Evolutionary conservation across 1,140 invertebrate species (phyloP), one percentile per base, ranked within the genome.

Genomic region (Eupristina koningsbergeri): DNA sequence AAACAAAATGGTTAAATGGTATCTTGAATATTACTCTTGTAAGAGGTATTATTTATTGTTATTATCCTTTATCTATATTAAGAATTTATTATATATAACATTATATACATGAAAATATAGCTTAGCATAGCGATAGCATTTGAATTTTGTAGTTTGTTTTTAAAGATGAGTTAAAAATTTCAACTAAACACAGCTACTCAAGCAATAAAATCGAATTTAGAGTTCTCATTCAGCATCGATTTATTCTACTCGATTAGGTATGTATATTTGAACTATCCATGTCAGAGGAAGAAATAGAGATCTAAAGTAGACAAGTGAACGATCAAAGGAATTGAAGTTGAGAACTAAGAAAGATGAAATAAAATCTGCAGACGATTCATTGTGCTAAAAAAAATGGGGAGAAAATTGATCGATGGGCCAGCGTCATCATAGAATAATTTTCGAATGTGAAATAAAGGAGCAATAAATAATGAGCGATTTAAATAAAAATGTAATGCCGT

Each of bases 221-320:
- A 22, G 13, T 36, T 31, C 5, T 11, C 36, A 15, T 11, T 67
- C 15, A 13, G 36, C 15, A 17, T 7, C n/a, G n/a, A n/a, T 36
- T 67, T 36, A 34, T 19, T 5, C 22, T 0, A 17, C 15, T 36
- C 6, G 22, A 58, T 58, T 26, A 26, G 26, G 26, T 36, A 6
- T 67, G 22, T 19, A n/a, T n/a, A 7, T 17, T 58, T 29, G 19
- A 47, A 7, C 19, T n/a, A n/a, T n/a, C n/a, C n/a, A n/a, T n/a
- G n/a, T n/a, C n/a, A n/a, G n/a, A n/a, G n/a, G n/a, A 26, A 53
- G 58, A 64, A 78, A 45, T 45, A 31, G 26, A 41, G 2, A 45
- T 41, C 45, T 8, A 67, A 39, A 69, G 69, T 69, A 26, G 29
- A 69, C 69, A 80, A 80, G 69, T 69, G 69, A 69, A 80, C 50